A percentile compares a stretch with the other conserved stretches of the same genome.
Evolutionary conservation across 2,797 vertebrate species (phyloP).

Genomic region (Micropoecilia bifurca): DNA sequence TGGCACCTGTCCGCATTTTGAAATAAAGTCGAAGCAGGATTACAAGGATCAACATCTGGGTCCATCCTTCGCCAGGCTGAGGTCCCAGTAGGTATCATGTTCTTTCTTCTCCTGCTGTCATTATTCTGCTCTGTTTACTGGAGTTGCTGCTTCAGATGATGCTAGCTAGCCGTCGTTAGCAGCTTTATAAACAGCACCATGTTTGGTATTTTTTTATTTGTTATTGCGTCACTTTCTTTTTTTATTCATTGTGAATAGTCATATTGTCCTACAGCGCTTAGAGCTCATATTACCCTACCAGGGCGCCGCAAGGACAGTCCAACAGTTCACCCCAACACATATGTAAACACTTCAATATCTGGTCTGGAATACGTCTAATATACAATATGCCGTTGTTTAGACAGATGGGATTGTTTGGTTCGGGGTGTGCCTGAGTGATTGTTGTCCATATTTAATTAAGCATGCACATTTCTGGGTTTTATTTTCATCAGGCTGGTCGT

Average conservation of each 20-base stretch:
- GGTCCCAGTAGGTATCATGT: conserved; percentile 10
- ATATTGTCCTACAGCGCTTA: not conserved
- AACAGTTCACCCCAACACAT: not conserved
- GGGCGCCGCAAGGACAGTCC: not conserved
- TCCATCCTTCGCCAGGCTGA: not conserved
- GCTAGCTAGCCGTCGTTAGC: not conserved
- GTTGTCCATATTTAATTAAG: not conserved
- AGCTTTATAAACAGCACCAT: conserved; percentile 2
- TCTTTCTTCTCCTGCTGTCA: not conserved
- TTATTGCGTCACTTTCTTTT: not conserved
- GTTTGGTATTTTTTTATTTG: not conserved
- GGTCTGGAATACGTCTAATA: not conserved
- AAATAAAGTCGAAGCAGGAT: conserved; percentile 3
- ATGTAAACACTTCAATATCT: not conserved
- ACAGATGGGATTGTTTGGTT: not conserved
- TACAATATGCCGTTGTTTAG: too few species aligned
- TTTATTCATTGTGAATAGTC: not conserved
- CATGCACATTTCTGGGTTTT: not conserved
- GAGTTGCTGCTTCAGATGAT: not conserved
- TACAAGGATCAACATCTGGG: conserved; percentile 3
- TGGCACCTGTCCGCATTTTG: conserved; percentile 14
- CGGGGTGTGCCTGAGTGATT: not conserved
- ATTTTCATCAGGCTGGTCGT: not conserved
- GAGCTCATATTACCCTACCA: not conserved
- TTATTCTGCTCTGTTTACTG: not conserved